A percentile compares a stretch with the other conserved stretches of the same genome.
These are phyloP conservation scores for Acleris cristana DNA, from an alignment of 2,888 invertebrate species.

Conservation along the genomic window DNA sequence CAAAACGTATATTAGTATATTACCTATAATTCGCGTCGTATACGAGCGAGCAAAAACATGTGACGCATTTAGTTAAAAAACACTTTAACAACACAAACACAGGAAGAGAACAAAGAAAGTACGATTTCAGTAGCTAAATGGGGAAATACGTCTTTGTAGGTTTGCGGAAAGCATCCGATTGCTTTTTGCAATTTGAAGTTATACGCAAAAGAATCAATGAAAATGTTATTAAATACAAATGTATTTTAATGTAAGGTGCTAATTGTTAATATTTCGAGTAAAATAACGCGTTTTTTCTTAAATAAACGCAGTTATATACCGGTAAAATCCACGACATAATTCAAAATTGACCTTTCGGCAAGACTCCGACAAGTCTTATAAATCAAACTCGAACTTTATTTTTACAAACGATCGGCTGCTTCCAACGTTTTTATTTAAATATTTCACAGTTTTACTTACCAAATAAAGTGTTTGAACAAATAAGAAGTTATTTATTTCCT, in stretches of 20 bases:
- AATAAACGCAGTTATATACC: slow-evolving; percentile 51
- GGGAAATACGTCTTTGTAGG: slow-evolving; percentile 34
- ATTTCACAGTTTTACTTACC: slow-evolving; percentile 64
- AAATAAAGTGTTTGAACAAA: slow-evolving; percentile 61
- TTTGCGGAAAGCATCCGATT: slow-evolving; percentile 22
- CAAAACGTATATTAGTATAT: slow-evolving; percentile 12
- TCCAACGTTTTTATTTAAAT: slow-evolving; percentile 34
- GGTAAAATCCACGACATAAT: slow-evolving; percentile 61
- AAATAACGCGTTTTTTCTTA: slow-evolving; percentile 41
- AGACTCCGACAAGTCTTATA: slow-evolving; percentile 27
- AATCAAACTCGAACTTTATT: slow-evolving; percentile 26
- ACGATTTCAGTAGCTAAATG: slow-evolving; percentile 36
- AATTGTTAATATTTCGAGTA: slow-evolving; percentile 47
- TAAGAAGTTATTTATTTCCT: slow-evolving; percentile 75
- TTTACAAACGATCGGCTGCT: slow-evolving; percentile 13
- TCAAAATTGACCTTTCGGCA: slow-evolving; percentile 47
- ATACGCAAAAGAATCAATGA: slow-evolving; percentile 52
- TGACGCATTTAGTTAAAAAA: slow-evolving; percentile 24
- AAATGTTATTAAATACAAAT: slow-evolving; percentile 46
- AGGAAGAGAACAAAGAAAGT: slow-evolving; percentile 40
- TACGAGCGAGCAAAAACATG: slow-evolving; percentile 15
- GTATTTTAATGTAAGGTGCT: slow-evolving; percentile 52
- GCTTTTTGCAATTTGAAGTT: slow-evolving; percentile 28
- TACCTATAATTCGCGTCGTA: slow-evolving; percentile 17
- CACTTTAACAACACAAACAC: slow-evolving; percentile 8